Evolutionary conservation across 1,140 invertebrate genomes (phyloP).

Genomic region (Orchestia grillus): DNA sequence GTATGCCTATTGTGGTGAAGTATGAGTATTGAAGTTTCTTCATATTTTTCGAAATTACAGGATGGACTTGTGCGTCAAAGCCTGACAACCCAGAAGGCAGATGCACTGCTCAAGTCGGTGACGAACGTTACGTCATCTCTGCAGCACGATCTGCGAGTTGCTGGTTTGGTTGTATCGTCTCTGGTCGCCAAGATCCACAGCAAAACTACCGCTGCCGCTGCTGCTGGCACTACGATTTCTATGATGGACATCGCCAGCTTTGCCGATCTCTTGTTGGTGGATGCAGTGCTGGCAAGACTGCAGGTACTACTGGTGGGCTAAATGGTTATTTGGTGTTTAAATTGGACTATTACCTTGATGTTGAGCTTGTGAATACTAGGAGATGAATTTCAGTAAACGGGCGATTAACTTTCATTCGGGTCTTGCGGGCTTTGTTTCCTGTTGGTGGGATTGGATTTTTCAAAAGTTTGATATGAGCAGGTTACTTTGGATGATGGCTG

Average conservation of each 20-base stretch:
- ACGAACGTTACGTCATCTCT: conserved; percentile 69
- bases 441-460: neutral
- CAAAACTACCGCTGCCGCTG: conserved; percentile 27
- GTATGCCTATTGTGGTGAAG: too few species aligned
- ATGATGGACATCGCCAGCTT: conserved; percentile 69
- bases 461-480: neutral
- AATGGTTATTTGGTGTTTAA: neutral
- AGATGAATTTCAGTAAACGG: neutral
- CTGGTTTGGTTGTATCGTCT: conserved; percentile 77
- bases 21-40: neutral
- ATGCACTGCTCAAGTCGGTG: conserved; percentile 81
- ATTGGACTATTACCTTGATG: too few species aligned
- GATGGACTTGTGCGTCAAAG: conserved; percentile 85
- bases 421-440: neutral
- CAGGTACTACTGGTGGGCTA: conserved; percentile 70
- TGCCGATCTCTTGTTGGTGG: conserved; percentile 78
- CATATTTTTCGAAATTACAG: neutral
- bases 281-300: conserved; percentile 79
- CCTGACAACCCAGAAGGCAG: conserved; percentile 85
- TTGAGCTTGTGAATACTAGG: neutral
- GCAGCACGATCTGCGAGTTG: conserved; percentile 70
- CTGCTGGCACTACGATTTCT: neutral
- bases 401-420: neutral
- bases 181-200: conserved; percentile 61
- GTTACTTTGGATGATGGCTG: conserved; percentile 75